Evolutionary conservation across 2,113 vertebrate species (phyloP).

Genomic region (Amia ocellicauda): DNA sequence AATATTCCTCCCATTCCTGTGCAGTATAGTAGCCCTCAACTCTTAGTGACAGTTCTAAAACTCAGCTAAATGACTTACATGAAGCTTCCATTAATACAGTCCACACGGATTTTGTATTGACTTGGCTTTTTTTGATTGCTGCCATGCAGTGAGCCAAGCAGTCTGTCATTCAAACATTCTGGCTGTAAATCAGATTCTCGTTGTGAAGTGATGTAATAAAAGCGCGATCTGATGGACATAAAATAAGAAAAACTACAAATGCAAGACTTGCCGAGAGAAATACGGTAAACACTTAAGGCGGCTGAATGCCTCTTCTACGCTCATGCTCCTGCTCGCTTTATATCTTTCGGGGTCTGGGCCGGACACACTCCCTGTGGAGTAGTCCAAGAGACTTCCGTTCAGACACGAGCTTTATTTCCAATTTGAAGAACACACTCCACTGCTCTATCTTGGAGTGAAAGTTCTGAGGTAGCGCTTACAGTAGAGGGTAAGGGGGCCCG

Average conservation of each 20-base stretch:
- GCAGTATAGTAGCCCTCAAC: constrained; percentile 5
- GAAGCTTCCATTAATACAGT: constrained; percentile 17
- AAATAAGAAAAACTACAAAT: constrained; percentile 1
- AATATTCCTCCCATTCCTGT: background rate
- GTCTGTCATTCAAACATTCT: constrained; percentile 25
- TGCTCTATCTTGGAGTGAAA: background rate
- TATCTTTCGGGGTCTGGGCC: constrained; percentile 31
- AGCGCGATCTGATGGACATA: constrained; percentile 25
- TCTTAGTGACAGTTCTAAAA: constrained; percentile 14
- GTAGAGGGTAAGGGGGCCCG: background rate
- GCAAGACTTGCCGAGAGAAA: constrained; percentile 32
- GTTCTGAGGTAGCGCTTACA: background rate
- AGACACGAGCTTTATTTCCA: background rate
- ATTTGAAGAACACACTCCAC: constrained; percentile 6
- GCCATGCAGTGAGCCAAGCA: constrained; percentile 7
- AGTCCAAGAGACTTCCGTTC: constrained; percentile 5
- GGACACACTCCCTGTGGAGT: constrained; percentile 5
- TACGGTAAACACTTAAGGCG: constrained; percentile 23
- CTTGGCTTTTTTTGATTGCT: constrained; percentile 13
- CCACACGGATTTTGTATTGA: constrained; percentile 8
- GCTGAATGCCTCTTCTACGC: constrained; percentile 14
- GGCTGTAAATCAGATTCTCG: constrained; percentile 19
- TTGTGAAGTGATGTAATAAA: constrained; percentile 17
- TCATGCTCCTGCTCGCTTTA: constrained; percentile 21
- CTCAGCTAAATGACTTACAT: constrained; percentile 14